Evolutionary conservation across 2,113 vertebrate genomes (phyloP).

Genomic region (Elephas maximus): DNA sequence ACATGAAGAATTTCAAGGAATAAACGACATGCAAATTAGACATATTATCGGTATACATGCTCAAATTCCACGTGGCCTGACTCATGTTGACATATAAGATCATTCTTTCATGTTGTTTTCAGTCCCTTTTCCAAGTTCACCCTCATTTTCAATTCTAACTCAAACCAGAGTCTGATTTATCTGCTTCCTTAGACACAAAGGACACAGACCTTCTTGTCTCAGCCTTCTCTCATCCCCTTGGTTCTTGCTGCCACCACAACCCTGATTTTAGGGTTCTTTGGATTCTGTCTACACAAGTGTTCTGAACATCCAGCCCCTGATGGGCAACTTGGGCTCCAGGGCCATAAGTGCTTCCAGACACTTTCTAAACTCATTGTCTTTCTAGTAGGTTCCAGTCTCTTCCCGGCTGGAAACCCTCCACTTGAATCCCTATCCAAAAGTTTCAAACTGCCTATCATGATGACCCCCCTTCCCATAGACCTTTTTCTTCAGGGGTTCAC

Average conservation of each 20-base stretch:
- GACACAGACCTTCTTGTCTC: background rate
- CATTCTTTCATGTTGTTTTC: background rate
- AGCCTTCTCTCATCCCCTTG: background rate
- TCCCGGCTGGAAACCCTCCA: background rate
- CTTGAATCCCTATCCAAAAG: background rate
- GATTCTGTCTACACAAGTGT: background rate
- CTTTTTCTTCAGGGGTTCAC: background rate
- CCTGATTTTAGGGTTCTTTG: background rate
- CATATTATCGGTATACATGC: background rate
- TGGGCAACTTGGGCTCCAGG: background rate
- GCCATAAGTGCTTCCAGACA: background rate
- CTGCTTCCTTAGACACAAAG: background rate
- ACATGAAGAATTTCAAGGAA: background rate
- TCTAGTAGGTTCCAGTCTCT: background rate
- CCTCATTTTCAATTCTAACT: background rate
- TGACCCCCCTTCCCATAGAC: background rate
- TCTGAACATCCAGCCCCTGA: background rate
- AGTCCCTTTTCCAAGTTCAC: slow-evolving; percentile 17
- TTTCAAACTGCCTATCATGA: background rate
- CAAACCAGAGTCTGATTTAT: background rate
- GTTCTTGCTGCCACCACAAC: background rate
- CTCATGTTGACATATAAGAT: slow-evolving; percentile 1
- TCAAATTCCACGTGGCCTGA: background rate
- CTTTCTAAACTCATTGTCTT: background rate
- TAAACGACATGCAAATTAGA: slow-evolving; percentile 14